Base-by-base conservation (phyloP, 2,113 vertebrate species). In the Panurus biarmicus region DNA sequence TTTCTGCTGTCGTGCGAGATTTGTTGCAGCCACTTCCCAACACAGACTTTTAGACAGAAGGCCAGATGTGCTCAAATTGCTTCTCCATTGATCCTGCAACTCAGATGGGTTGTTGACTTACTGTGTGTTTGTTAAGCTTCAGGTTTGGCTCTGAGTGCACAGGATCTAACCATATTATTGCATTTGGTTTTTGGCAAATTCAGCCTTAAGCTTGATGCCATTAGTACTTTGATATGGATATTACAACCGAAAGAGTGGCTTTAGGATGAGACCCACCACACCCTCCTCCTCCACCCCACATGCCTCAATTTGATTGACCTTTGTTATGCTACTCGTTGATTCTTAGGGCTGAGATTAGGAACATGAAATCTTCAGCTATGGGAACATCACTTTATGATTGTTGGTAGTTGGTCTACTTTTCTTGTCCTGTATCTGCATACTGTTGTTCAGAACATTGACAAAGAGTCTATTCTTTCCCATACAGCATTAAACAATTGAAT, bases 271-370 rank as follows among this genome's bases (percentile, higher is more conserved):
- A 35, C 8, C 29, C 33, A 26, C 19, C 16, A 18, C 23, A 70
- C 4, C 15, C 10, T 38, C 8, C 10, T 38, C 8, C 18, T 12
- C 3, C 4, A 33, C 4, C 13, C 4, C 22, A 42, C 5, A 10
- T 81, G 23, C 18, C 11, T 20, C 19, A 33, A 0, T 89, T 78
- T 71, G 42, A 28, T 8, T 65, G 28, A 58, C 38, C 9, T 85
- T 79, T 89, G 28, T 91, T 94, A 75, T 78, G 19, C 13, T 42
- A 13, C 23, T 81, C 29, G 11, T 20, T 54, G n/a, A 38, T 82
- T 72, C 64, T 85, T 73, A 48, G 26, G 36, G 14, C 31, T 85
- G 57, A 61, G 23, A 29, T 89, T 38, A 54, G 36, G 60, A 70
- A 18, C 24, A 8, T 2, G 2, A 72, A 28, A 31, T 56, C n/a